These are phyloP conservation scores for Bruchidius siliquastri DNA, from an alignment of 2,888 invertebrate species.

Conservation along the genomic window DNA sequence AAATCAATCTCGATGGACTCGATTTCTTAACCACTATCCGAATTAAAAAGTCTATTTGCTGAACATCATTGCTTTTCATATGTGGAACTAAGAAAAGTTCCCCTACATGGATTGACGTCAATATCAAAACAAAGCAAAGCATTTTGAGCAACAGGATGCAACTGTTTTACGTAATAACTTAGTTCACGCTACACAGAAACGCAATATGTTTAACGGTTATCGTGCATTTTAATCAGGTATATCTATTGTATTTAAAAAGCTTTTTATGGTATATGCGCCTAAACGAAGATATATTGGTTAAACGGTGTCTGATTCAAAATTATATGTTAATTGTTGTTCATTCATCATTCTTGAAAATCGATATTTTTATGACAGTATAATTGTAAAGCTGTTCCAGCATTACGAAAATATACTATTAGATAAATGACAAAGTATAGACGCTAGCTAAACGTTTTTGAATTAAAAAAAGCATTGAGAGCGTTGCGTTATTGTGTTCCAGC, in stretches of 20 bases:
- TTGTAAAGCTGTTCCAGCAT: too few species aligned
- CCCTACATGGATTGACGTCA: not conserved
- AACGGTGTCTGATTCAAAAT: not conserved
- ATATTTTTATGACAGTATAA: not conserved
- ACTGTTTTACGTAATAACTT: not conserved
- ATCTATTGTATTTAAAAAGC: not conserved
- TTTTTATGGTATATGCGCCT: not conserved
- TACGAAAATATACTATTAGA: too few species aligned
- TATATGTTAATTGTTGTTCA: not conserved
- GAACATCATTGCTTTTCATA: not conserved
- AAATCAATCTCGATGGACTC: not conserved
- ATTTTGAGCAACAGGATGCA: not conserved
- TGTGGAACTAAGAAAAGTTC: not conserved
- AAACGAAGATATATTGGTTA: not conserved
- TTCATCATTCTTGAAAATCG: not conserved
- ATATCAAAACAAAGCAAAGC: not conserved
- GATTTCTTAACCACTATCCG: not conserved
- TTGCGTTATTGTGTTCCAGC: too few species aligned
- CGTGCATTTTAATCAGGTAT: not conserved
- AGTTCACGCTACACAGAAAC: not conserved
- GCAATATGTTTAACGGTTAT: not conserved
- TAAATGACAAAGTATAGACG: too few species aligned
- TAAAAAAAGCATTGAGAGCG: too few species aligned
- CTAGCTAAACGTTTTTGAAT: too few species aligned
- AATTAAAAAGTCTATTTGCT: not conserved